Conservation (phyloP, 2,113 vertebrate species). For the Clarias batrachus region DNA sequence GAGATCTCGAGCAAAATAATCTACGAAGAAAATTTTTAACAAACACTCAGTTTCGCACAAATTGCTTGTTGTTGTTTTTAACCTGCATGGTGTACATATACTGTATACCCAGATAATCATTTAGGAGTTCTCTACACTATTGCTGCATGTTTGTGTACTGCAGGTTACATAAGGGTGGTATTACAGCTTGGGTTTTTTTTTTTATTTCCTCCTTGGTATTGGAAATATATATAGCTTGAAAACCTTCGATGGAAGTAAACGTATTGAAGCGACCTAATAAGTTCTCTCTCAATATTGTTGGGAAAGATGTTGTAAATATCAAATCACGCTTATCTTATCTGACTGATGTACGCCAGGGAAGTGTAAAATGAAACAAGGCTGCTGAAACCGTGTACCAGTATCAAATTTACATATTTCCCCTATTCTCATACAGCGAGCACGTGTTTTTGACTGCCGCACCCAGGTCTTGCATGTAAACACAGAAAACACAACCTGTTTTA, state of each 20-base stretch:
- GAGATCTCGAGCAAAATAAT: neutral
- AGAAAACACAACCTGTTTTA: neutral
- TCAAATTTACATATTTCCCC: too few relatives aligned
- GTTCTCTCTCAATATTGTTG: neutral
- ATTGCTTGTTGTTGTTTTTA: neutral
- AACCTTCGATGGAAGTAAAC: neutral
- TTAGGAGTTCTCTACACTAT: neutral
- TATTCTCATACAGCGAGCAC: too few relatives aligned
- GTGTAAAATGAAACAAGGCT: too few relatives aligned
- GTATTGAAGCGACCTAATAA: neutral
- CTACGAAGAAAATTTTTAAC: neutral
- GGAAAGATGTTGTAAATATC: neutral
- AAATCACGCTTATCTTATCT: neutral
- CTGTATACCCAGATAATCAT: neutral
- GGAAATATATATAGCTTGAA: neutral
- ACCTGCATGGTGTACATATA: constrained; percentile 18
- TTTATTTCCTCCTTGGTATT: neutral
- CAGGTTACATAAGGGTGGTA: neutral
- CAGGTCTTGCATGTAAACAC: neutral
- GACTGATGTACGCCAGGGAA: too few relatives aligned
- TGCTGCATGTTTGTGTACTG: neutral
- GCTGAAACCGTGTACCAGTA: too few relatives aligned
- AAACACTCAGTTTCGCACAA: neutral
- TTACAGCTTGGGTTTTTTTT: neutral
- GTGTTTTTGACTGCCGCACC: neutral